Conservation (phyloP, 2,888 invertebrate species). For the Acrobasis repandana region DNA sequence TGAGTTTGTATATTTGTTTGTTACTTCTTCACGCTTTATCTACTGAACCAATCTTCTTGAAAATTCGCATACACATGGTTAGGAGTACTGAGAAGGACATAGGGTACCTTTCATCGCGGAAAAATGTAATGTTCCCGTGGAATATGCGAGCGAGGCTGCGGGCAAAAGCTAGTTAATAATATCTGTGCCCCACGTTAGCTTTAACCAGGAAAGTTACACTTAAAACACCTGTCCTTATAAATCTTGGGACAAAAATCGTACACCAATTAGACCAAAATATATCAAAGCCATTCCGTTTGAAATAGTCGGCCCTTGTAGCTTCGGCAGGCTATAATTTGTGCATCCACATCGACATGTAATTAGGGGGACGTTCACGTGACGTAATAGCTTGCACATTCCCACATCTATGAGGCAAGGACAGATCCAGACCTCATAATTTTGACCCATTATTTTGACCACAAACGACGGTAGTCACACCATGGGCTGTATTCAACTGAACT, state of each 20-base stretch:
- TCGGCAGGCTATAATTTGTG: constrained; percentile 75
- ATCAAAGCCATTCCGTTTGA: constrained; percentile 53
- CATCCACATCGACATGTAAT: constrained; percentile 73
- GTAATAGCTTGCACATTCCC: constrained; percentile 71
- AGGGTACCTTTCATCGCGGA: no score
- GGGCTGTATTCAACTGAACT: constrained; percentile 2
- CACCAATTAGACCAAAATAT: constrained; percentile 47
- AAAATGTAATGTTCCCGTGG: no score
- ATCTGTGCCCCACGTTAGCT: no score
- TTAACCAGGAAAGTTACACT: no score
- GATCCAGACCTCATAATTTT: constrained; percentile 73
- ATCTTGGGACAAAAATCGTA: background rate
- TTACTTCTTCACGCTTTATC: no score
- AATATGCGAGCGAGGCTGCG: no score
- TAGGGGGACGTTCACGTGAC: constrained; percentile 62
- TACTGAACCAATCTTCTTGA: no score
- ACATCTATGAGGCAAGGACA: constrained; percentile 75
- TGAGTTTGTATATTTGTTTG: no score
- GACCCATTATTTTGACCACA: constrained; percentile 77
- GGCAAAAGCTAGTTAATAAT: no score
- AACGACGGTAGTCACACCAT: constrained; percentile 43
- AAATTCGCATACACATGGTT: no score
- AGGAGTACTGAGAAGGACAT: no score
- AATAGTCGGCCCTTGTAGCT: constrained; percentile 46
- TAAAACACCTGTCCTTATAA: background rate